Conservation (phyloP, 2,888 invertebrate species). For the Elegia similella region DNA sequence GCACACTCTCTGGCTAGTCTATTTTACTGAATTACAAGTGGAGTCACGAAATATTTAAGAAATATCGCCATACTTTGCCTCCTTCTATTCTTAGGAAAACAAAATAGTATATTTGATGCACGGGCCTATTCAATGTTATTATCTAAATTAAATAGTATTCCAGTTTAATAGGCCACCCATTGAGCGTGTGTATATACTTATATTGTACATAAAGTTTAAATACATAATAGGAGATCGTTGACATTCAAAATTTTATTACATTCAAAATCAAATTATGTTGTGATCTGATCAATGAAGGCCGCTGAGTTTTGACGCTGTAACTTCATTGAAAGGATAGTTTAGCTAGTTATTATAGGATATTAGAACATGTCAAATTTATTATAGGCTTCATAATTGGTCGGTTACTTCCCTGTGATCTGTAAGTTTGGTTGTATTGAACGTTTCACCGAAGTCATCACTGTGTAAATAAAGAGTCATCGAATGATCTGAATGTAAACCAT, state of each 20-base stretch:
- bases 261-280: conserved; percentile 42
- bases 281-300: conserved; percentile 35
- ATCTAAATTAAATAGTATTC: background rate
- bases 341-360: conserved; percentile 42
- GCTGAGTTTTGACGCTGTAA: conserved; percentile 18
- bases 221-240: conserved; percentile 52
- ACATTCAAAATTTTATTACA: conserved; percentile 62
- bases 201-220: conserved; percentile 46
- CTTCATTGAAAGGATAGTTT: conserved; percentile 33
- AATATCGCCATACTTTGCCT: background rate
- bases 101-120: background rate
- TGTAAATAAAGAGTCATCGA: conserved; percentile 80
- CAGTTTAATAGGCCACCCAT: conserved; percentile 31
- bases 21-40: background rate
- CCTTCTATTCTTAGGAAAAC: background rate
- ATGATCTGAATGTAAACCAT: conserved; percentile 73
- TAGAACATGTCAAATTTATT: conserved; percentile 43
- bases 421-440: conserved; percentile 63
- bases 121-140: background rate
- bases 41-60: background rate
- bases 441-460: conserved; percentile 61
- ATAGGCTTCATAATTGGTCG: conserved; percentile 58
- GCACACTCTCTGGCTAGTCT: conserved; percentile 9
- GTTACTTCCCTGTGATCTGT: conserved; percentile 68
- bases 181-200: conserved; percentile 40